Percentiles rank a stretch among this genome's conserved stretches.
phyloP scores from a whole-genome alignment of 2,113 vertebrate species.

The Cardinalis cardinalis region DNA sequence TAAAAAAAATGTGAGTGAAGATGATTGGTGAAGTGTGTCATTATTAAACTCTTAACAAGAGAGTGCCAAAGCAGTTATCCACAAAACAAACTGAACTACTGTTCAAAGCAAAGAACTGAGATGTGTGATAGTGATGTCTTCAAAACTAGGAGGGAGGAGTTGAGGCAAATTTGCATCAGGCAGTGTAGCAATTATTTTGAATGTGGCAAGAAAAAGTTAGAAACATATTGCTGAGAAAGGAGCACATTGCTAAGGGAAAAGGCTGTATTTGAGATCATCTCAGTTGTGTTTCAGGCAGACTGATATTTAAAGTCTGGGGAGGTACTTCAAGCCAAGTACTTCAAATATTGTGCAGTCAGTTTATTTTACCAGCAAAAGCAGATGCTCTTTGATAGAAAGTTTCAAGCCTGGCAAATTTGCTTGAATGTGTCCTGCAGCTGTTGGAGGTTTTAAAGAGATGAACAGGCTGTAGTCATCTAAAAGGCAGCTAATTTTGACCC shows the following conservation, averaged over 20 bases:
- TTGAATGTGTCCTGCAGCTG: background rate
- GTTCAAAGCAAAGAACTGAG: background rate
- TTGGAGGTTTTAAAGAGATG: background rate
- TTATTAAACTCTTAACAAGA: background rate
- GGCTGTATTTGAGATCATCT: background rate
- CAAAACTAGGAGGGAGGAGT: background rate
- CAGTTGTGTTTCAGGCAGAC: background rate
- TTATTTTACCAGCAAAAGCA: conserved; percentile 12
- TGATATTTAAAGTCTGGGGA: conserved; percentile 14
- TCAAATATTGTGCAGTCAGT: background rate
- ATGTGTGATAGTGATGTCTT: background rate
- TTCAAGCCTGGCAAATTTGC: conserved; percentile 1
- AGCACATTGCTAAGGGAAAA: background rate
- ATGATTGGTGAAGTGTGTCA: background rate
- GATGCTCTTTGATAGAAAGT: background rate
- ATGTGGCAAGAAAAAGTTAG: background rate
- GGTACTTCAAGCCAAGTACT: conserved; percentile 21
- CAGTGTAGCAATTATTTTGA: background rate
- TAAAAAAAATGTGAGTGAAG: background rate
- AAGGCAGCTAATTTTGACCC: background rate
- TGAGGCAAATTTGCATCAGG: background rate
- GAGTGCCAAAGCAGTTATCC: background rate
- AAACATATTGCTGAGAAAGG: background rate
- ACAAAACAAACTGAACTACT: background rate
- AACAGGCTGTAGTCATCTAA: background rate